Base-by-base conservation (phyloP, 2,888 invertebrate genomes). In the Tenthredo livida region DNA sequence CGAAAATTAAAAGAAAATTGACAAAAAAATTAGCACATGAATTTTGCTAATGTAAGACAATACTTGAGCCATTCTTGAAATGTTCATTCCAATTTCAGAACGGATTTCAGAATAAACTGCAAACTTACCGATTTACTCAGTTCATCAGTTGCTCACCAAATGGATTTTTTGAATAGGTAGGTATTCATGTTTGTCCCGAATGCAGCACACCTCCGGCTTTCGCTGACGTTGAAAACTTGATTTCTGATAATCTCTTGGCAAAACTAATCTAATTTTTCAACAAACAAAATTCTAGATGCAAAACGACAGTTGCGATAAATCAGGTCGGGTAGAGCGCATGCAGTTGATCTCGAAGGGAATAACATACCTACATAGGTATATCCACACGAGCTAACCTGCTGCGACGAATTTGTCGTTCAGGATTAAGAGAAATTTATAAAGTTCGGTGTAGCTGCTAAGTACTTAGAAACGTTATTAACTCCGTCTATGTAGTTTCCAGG, bases 361-460 rank as follows among this genome's bases (percentile, higher is more conserved):
- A 25, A 61, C 29, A 40, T 58, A 58, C 80, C n/a, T n/a, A 29
- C 2, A 17, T n/a, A 29, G 9, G 17, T 29, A 37, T 29, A 80
- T 40, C n/a, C 40, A 61, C 21, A 37, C 37, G 21, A 33, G 54
- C 50, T 54, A 29, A 17, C 9, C 58, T 61, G 50, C 54, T 67
- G 29, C 29, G 83, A 67, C 47, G 33, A 83, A 88, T 88, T 88
- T 87, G 86, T 88, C 87, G 84, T 47, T 75, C 72, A 54, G 85
- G 88, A 88, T 89, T 86, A 86, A 85, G 84, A 25, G 85, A 88
- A 89, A 89, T 89, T 89, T 88, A 86, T 88, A 87, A 89, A 89
- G 87, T 87, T 87, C 40, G 72, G 84, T 85, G 78, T 67, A 40
- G 47, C 70, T 50, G 78, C 83, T 89, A 88, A 89, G 88, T 87